Base-by-base conservation (phyloP, 2,797 vertebrate genomes). In the Pempheris klunzingeri region DNA sequence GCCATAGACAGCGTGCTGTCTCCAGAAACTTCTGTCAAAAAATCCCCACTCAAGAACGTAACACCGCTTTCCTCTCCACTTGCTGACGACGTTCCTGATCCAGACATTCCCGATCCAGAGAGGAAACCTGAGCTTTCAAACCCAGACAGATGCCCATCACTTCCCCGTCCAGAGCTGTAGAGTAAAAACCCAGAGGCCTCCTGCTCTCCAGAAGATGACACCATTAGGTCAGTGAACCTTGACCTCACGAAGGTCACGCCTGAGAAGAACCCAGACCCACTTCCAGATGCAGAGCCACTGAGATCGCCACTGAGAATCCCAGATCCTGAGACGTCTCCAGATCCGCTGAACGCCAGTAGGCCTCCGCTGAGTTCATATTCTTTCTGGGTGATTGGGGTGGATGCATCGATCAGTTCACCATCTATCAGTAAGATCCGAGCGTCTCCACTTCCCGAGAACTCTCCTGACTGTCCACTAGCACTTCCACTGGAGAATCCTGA, bases 161-260 rank as follows among this genome's bases (percentile, higher is more conserved):
- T 95, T 50, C 75, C 88, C 38, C 92, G 90, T 77, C 92, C 95
- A 80, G 95, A 96, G 38, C 94, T 95, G 76, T 95, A 89, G 72
- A 96, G 92, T 82, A 95, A 82, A 63, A 91, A 0, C 30, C 94
- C 96, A 9, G 96, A 96, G 11, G 95, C 90, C 55, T 98, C 97
- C 81, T 97, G 94, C 49, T 95, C 93, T 75, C 88, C 90, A 36
- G 90, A 93, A 0, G 84, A 57, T 71, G 88, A 80, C 34, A 72
- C 88, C 24, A 93, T 95, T 58, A 95, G 84, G 83, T 97, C 95
- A 93, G 92, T 93, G 58, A 95, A 92, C 36, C 89, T 90, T 64
- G 95, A 94, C 0, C 72, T 89, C 11, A 82, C 15, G 53, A 92
- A 86, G 39, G 77, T 90, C 53, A 87, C 83, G 5, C 74, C 82